Conservation (phyloP, 2,113 vertebrate species). For the Tragelaphus buxtoni region DNA sequence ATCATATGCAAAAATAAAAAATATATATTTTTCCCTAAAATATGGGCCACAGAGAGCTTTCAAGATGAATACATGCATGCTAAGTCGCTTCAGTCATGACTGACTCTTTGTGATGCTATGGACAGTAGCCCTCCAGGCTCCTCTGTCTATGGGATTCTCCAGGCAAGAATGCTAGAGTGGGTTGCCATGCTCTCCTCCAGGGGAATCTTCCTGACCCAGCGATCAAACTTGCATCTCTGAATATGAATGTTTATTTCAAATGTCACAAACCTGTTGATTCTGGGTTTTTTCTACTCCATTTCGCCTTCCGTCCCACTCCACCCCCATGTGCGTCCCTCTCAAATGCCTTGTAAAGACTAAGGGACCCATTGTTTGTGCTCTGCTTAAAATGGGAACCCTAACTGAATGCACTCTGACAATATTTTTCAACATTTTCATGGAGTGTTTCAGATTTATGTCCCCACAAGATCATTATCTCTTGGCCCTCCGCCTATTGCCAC, state of each 20-base stretch:
- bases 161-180: background rate
- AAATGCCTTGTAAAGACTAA: background rate
- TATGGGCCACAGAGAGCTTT: background rate
- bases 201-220: background rate
- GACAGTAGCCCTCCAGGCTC: background rate
- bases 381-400: background rate
- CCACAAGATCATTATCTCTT: slow-evolving; percentile 36
- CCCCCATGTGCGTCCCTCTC: background rate
- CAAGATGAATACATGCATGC: background rate
- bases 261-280: background rate
- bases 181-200: background rate
- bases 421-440: slow-evolving; percentile 37
- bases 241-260: background rate
- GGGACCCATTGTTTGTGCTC: background rate
- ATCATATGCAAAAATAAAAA: slow-evolving; percentile 4
- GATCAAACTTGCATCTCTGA: background rate
- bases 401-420: slow-evolving; percentile 21
- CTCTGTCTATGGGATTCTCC: background rate
- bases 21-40: background rate
- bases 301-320: background rate
- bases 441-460: slow-evolving; percentile 41
- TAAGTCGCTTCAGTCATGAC: background rate
- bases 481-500: slow-evolving; percentile 22
- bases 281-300: background rate
- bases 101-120: background rate